Conservation (phyloP, 2,113 vertebrate genomes). For the Eptatretus burgeri region DNA sequence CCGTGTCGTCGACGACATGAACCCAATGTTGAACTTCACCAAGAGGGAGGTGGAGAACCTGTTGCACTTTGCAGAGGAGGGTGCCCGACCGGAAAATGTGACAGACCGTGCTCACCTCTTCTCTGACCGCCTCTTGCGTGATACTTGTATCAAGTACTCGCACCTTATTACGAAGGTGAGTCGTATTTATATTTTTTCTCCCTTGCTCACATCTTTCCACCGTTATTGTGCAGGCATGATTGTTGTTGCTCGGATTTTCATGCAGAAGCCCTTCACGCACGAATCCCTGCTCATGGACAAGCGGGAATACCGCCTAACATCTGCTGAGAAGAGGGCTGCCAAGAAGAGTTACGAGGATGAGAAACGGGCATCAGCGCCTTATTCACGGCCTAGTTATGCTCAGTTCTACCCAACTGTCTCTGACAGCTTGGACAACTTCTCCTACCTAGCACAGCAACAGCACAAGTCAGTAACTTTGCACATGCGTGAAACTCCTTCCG, state of each 20-base stretch:
- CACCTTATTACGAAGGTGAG: slow-evolving; percentile 83
- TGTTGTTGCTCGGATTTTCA: not conserved
- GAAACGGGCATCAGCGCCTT: slow-evolving; percentile 75
- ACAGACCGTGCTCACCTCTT: slow-evolving; percentile 11
- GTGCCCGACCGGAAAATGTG: slow-evolving; percentile 26
- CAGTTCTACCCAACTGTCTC: slow-evolving; percentile 82
- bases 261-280: slow-evolving; percentile 72
- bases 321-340: slow-evolving; percentile 88
- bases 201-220: not conserved
- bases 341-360: slow-evolving; percentile 97
- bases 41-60: slow-evolving; percentile 87
- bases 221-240: not conserved
- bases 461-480: not conserved
- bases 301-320: slow-evolving; percentile 77
- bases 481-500: too few species aligned
- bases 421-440: slow-evolving; percentile 54
- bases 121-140: slow-evolving; percentile 28
- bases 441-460: slow-evolving; percentile 41
- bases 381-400: slow-evolving; percentile 70
- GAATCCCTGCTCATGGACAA: slow-evolving; percentile 81
- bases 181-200: not conserved
- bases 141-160: slow-evolving; percentile 48
- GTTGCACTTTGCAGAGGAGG: slow-evolving; percentile 88
- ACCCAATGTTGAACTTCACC: slow-evolving; percentile 81
- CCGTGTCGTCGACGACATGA: slow-evolving; percentile 85